Evolutionary conservation across 2,113 vertebrate genomes (phyloP).

Genomic region (Chloebia gouldiae): DNA sequence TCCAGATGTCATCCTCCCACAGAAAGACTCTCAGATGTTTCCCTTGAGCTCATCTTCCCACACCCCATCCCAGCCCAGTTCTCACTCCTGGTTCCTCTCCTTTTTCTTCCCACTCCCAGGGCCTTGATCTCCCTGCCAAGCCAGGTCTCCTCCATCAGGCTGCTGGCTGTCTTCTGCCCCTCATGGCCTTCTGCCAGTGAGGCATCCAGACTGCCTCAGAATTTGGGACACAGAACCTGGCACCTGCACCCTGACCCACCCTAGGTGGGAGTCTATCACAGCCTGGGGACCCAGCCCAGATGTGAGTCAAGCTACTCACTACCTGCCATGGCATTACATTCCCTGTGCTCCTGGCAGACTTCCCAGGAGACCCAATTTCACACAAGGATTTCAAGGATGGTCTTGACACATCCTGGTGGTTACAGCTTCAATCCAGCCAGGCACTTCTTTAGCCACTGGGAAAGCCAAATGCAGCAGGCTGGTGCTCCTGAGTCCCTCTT

Average conservation of each 20-base stretch:
- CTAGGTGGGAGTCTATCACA: not conserved
- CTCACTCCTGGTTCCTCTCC: not conserved
- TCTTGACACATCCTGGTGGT: not conserved
- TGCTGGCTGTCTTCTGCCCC: not conserved
- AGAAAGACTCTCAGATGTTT: not conserved
- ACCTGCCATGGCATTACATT: not conserved
- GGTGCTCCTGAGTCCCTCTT: not conserved
- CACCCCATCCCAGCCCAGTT: not conserved
- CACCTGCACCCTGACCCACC: not conserved
- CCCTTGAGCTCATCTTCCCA: not conserved
- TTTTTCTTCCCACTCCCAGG: not conserved
- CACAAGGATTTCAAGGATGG: not conserved
- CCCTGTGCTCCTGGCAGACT: not conserved
- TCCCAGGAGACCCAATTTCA: not conserved
- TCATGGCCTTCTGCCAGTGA: not conserved
- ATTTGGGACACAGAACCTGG: not conserved
- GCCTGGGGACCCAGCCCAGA: slow-evolving; percentile 11
- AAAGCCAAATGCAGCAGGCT: not conserved
- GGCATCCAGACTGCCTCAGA: not conserved
- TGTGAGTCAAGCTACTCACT: not conserved
- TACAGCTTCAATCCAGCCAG: not conserved
- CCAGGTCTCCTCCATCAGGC: not conserved
- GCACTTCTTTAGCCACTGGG: not conserved
- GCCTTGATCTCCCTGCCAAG: slow-evolving; percentile 43
- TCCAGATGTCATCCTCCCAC: not conserved